Evolutionary conservation across 2,113 vertebrate species (phyloP).

Genomic region (Anthoscopus minutus): DNA sequence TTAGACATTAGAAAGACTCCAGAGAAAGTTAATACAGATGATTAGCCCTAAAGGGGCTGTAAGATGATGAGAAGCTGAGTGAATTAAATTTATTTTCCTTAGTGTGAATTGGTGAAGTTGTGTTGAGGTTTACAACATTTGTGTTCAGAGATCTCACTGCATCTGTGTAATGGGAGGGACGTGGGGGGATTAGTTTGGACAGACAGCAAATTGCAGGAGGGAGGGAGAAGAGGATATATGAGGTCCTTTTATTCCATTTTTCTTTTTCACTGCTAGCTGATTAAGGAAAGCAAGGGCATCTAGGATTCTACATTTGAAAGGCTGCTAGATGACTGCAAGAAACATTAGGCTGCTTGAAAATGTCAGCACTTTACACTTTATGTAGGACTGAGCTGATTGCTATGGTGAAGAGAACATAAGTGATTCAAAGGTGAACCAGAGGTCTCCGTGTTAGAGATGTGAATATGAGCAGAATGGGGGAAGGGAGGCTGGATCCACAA

Average conservation of each 20-base stretch:
- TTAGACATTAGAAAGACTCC: conserved; percentile 47
- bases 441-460: conserved; percentile 10
- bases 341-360: conserved; percentile 61
- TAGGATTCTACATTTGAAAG: conserved; percentile 60
- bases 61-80: conserved; percentile 61
- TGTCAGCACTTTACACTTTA: conserved; percentile 62
- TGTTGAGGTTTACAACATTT: conserved; percentile 48
- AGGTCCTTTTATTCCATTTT: conserved; percentile 3
- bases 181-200: not conserved
- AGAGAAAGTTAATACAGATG: conserved; percentile 59
- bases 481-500: not conserved
- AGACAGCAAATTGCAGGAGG: not conserved
- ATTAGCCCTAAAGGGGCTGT: conserved; percentile 59
- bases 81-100: conserved; percentile 61
- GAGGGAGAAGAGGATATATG: not conserved
- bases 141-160: not conserved
- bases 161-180: not conserved
- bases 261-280: conserved; percentile 1
- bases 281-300: conserved; percentile 56
- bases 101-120: not conserved
- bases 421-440: conserved; percentile 63
- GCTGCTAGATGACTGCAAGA: conserved; percentile 56
- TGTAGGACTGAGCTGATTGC: conserved; percentile 62
- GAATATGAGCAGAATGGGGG: conserved; percentile 2
- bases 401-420: conserved; percentile 52